Evolutionary conservation across 2,797 vertebrate species (phyloP).

Genomic region (Dromococcyx pavoninus): DNA sequence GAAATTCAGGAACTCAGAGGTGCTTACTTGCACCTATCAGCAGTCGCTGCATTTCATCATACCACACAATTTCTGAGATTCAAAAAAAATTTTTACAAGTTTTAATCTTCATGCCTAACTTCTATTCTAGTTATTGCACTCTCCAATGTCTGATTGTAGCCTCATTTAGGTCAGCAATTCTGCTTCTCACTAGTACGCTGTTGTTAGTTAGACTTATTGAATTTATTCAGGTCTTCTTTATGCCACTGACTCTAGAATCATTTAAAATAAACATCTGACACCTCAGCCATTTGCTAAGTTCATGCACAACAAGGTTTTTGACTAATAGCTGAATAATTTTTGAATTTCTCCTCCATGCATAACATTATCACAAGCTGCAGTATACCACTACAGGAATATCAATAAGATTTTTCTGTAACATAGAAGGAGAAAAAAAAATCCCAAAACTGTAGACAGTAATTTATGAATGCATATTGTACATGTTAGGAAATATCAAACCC

Average conservation of each 20-base stretch:
- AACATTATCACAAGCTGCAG: neutral
- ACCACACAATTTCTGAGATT: neutral
- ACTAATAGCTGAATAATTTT: neutral
- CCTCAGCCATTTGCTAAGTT: neutral
- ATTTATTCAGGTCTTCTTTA: neutral
- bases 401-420: neutral
- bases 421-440: neutral
- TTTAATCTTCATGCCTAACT: neutral
- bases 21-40: neutral
- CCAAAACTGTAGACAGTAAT: neutral
- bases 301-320: neutral
- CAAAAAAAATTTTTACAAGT: neutral
- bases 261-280: neutral
- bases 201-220: neutral
- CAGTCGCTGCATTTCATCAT: neutral
- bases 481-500: neutral
- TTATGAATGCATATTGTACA: neutral
- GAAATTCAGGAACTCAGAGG: neutral
- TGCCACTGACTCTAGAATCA: neutral
- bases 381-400: neutral
- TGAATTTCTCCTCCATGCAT: neutral
- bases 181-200: neutral
- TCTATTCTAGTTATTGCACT: neutral
- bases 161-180: neutral
- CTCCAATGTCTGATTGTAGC: neutral